A percentile compares a stretch with the other conserved stretches of the same genome.
phyloP scores from a whole-genome alignment of 1,140 invertebrate genomes.

The Drosophila biarmipes region DNA sequence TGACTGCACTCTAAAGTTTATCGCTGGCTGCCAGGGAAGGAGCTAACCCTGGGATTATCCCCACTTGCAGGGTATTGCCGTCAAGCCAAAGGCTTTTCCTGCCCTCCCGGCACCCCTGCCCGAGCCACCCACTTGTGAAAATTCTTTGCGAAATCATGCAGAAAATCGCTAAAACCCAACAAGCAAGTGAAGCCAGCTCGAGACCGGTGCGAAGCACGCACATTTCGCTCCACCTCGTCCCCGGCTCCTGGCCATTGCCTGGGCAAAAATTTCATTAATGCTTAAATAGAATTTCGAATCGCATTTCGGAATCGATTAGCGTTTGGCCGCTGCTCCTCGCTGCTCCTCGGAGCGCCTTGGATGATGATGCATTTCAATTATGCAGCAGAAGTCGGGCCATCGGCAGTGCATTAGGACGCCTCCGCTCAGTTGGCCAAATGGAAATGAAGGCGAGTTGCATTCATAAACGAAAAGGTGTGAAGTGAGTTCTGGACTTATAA shows the following conservation, averaged over 20 bases:
- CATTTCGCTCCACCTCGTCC: conserved; percentile 22
- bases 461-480: too few species aligned
- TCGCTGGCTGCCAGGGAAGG: neutral
- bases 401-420: neutral
- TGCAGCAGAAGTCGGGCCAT: conserved; percentile 11
- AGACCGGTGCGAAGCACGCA: conserved; percentile 43
- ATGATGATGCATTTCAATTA: conserved; percentile 46
- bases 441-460: conserved; percentile 4
- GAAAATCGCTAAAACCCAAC: conserved; percentile 54
- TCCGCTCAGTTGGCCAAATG: conserved; percentile 3
- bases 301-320: conserved; percentile 60
- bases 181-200: conserved; percentile 25
- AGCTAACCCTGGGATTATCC: conserved; percentile 1
- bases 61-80: conserved; percentile 10
- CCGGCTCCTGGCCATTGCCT: conserved; percentile 2
- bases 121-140: conserved; percentile 7
- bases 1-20: conserved; percentile 4
- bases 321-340: too few species aligned
- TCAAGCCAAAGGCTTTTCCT: conserved; percentile 25
- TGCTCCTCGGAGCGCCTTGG: neutral
- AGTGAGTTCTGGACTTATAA: conserved; percentile 7
- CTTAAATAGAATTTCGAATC: conserved; percentile 68
- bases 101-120: neutral
- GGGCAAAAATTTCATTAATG: conserved; percentile 62
- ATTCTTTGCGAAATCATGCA: conserved; percentile 62